A percentile compares a stretch with the other conserved stretches of the same genome.
Evolutionary conservation across 2,888 invertebrate species (phyloP).

Genomic region (Leptogaster cylindrica): DNA sequence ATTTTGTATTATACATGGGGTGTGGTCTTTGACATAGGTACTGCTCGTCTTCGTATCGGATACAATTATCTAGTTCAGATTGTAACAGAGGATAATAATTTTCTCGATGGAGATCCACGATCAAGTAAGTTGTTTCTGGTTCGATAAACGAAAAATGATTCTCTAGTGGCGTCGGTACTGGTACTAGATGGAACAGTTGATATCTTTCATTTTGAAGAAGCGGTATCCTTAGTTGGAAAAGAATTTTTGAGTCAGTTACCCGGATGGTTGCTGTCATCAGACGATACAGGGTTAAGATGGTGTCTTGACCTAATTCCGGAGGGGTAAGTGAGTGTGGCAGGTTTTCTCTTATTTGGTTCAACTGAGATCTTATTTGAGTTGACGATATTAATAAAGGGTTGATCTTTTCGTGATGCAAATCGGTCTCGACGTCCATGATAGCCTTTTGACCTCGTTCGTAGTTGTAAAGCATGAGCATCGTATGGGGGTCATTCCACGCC

Average conservation of each 20-base stretch:
- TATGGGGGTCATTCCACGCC: too few species aligned
- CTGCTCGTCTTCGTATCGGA: not conserved
- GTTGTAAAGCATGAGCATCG: not conserved
- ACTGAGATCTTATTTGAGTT: not conserved
- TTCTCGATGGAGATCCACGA: not conserved
- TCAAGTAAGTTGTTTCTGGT: not conserved
- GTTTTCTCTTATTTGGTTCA: not conserved
- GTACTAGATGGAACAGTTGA: slow-evolving; percentile 1
- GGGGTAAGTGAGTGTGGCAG: not conserved
- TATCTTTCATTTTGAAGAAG: not conserved
- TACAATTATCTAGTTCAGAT: too few species aligned
- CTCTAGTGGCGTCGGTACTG: not conserved
- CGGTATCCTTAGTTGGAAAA: not conserved
- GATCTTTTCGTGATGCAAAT: not conserved
- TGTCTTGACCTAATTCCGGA: not conserved
- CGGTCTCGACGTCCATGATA: not conserved
- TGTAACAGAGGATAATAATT: slow-evolving; percentile 11
- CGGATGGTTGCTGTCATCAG: not conserved
- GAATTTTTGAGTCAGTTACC: not conserved
- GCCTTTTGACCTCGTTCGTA: not conserved
- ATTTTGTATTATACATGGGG: too few species aligned
- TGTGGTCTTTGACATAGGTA: not conserved
- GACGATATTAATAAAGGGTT: not conserved
- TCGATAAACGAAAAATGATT: not conserved
- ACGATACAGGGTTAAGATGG: not conserved